Conservation (phyloP, 1,140 invertebrate species). For the Leguminivora glycinivorella region DNA sequence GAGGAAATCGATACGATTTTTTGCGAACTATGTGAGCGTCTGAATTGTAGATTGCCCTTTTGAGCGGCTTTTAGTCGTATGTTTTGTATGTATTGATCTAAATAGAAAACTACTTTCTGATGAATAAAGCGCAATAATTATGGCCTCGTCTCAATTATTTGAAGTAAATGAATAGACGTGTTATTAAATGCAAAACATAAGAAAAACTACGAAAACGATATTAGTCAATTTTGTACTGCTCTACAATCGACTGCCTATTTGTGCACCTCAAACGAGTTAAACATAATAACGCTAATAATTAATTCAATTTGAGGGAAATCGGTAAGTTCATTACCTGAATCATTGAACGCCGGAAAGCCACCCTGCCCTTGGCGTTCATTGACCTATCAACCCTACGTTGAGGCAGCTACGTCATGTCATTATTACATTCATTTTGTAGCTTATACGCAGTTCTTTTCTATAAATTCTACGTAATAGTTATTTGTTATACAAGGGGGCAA, state of each 20-base stretch:
- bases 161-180: not conserved
- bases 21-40: constrained; percentile 17
- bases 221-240: too few species aligned
- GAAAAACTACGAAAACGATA: not conserved
- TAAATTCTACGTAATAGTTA: too few species aligned
- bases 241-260: too few species aligned
- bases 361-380: constrained; percentile 19
- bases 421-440: not conserved
- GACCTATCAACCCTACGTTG: constrained; percentile 17
- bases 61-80: not conserved
- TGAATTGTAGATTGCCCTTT: constrained; percentile 4
- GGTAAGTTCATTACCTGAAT: not conserved
- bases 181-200: not conserved
- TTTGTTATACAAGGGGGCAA: too few species aligned
- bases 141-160: too few species aligned
- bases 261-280: not conserved
- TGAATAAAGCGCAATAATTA: too few species aligned
- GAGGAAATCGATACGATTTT: constrained; percentile 23
- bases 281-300: not conserved
- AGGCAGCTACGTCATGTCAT: not conserved
- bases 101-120: too few species aligned
- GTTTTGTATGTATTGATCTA: not conserved
- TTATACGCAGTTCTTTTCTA: not conserved
- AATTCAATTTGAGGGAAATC: constrained; percentile 14
- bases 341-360: constrained; percentile 11